These are phyloP conservation scores for Hydropsyche tenuis DNA, from an alignment of 1,140 invertebrate genomes.

Conservation along the genomic window DNA sequence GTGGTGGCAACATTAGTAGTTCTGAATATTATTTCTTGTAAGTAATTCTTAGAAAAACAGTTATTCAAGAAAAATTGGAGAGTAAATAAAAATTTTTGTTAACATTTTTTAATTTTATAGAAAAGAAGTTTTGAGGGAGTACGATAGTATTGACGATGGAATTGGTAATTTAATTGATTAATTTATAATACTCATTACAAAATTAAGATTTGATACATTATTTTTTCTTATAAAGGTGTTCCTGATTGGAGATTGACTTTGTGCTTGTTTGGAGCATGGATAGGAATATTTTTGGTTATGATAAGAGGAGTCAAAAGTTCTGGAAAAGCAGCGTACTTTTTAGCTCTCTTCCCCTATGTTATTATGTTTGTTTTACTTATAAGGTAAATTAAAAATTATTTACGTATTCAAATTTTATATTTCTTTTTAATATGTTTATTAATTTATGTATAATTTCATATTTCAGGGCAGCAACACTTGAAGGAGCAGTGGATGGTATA, in stretches of 20 bases:
- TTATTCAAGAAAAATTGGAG: not conserved
- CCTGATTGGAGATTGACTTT: conserved; percentile 80
- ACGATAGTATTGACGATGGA: conserved; percentile 66
- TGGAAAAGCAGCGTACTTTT: conserved; percentile 82
- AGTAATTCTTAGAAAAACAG: conserved; percentile 42
- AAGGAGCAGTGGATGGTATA: conserved; percentile 78
- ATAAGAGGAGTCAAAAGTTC: conserved; percentile 80
- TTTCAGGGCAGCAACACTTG: conserved; percentile 71
- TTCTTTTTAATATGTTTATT: too few relatives aligned
- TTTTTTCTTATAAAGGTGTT: conserved; percentile 61
- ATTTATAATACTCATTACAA: conserved; percentile 64
- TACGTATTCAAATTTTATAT: too few relatives aligned
- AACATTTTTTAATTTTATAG: conserved; percentile 53
- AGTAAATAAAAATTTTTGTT: not conserved
- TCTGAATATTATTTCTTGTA: conserved; percentile 60
- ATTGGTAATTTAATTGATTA: conserved; percentile 69
- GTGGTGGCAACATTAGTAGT: conserved; percentile 54
- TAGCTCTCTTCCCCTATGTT: conserved; percentile 86
- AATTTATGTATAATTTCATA: too few relatives aligned
- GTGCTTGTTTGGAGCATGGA: conserved; percentile 80
- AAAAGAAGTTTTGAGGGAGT: conserved; percentile 67
- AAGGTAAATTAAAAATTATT: conserved; percentile 51
- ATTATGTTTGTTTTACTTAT: conserved; percentile 80
- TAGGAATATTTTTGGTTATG: conserved; percentile 77
- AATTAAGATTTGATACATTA: conserved; percentile 71